A percentile compares a stretch with the other conserved stretches of the same genome.
phyloP scores from a whole-genome alignment of 2,113 vertebrate genomes.

The Oceanodroma tethys region DNA sequence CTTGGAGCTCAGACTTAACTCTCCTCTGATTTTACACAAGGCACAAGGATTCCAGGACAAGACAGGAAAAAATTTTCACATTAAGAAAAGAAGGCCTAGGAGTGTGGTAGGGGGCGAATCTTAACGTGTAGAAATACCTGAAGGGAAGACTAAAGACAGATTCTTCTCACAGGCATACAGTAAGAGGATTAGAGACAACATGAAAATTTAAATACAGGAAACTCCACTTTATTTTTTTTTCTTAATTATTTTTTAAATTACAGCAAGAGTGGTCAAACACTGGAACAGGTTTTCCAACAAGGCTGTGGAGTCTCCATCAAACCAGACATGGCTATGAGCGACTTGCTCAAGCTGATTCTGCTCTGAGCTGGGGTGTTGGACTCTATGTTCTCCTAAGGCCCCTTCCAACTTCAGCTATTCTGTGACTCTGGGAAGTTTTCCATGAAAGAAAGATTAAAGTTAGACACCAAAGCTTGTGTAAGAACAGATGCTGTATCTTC shows the following conservation, averaged over 20 bases:
- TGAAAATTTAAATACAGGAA: neutral
- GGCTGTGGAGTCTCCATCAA: neutral
- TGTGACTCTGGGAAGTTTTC: neutral
- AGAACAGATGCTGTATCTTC: neutral
- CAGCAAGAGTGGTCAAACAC: neutral
- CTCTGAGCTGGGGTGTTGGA: neutral
- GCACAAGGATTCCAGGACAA: neutral
- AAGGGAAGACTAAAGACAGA: neutral
- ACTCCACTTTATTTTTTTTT: neutral
- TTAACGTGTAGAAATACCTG: neutral
- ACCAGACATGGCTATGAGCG: neutral
- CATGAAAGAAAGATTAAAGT: neutral
- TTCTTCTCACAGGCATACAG: neutral
- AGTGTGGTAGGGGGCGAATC: neutral
- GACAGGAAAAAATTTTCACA: neutral
- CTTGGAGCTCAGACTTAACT: neutral
- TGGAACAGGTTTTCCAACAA: neutral
- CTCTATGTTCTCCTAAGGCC: neutral
- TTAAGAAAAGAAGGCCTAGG: neutral
- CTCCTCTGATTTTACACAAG: neutral
- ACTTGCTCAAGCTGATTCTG: neutral
- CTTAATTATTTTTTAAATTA: neutral
- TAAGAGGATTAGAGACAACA: neutral
- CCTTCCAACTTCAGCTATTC: neutral
- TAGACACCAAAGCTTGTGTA: neutral